A percentile compares a stretch with the other conserved stretches of the same genome.
These are phyloP conservation scores for Cyphomyrus plagiostoma DNA, from an alignment of 2,113 vertebrate genomes.

Conservation along the genomic window DNA sequence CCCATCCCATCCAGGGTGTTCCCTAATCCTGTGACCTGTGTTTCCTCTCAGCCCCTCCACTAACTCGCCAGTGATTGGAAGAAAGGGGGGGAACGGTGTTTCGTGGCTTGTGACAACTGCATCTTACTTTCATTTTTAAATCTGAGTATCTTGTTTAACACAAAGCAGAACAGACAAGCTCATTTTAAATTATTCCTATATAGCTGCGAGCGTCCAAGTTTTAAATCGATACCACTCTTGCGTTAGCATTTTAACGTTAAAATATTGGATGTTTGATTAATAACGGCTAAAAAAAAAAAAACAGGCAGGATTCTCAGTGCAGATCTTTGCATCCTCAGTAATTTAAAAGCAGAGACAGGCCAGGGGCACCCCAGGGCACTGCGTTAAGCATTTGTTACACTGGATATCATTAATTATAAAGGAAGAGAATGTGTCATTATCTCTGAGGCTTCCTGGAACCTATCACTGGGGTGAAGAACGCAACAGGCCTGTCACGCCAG, in stretches of 20 bases:
- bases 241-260: not conserved
- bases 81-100: not conserved
- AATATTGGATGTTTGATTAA: not conserved
- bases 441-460: not conserved
- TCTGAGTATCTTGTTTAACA: not conserved
- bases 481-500: not conserved
- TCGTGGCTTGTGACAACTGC: not conserved
- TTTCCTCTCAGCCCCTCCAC: not conserved
- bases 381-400: not conserved
- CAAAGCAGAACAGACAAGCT: not conserved
- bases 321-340: not conserved
- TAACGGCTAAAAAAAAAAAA: not conserved
- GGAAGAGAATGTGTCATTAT: not conserved
- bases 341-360: not conserved
- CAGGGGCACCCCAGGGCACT: not conserved
- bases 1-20: not conserved
- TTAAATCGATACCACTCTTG: not conserved
- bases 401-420: constrained; percentile 4
- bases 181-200: not conserved
- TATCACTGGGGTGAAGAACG: too few species aligned
- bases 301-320: not conserved
- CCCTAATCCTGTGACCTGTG: not conserved
- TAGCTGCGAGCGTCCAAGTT: not conserved
- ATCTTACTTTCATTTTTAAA: not conserved
- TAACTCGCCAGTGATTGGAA: not conserved